Evolutionary conservation across 2,797 vertebrate species (phyloP), one percentile per base, ranked within the genome.

Genomic region (Lagorchestes hirsutus): DNA sequence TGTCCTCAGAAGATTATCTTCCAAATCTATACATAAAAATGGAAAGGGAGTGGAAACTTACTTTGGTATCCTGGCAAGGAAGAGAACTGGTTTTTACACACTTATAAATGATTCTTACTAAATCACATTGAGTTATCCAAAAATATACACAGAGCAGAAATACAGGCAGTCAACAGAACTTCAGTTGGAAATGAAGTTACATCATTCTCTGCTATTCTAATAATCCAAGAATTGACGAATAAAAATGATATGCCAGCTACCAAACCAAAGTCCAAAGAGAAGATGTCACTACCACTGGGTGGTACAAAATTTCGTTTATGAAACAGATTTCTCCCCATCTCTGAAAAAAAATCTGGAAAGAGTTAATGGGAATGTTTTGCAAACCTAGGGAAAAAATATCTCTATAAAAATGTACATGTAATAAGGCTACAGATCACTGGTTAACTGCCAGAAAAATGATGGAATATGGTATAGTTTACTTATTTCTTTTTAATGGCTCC

Each of bases 401-500:
- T 97, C 97, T 94, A 91, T 58, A 97, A 97, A 98, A 98, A 97
- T 0, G 90, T 98, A 97, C 96, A 93, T 92, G 96, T 96, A 98
- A 98, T 98, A 98, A 98, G 95, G 98, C 98, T 97, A 98, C 98
- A 98, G 98, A 97, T 98, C 98, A 96, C 97, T 97, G 98, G 98
- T 98, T 96, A 98, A 96, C 98, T 99, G 98, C 98, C 98, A 99
- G 97, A 96, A 92, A 98, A 98, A 98, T 99, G 98, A 99, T 98
- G 98, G 98, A 99, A 98, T 97, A 92, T 96, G 50, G 98, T 96
- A 97, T 91, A 98, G 98, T 98, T 99, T 99, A 98, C 98, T 98
- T 98, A 98, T 98, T 99, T 98, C 98, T 99, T 98, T 98, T 98
- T 98, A 99, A 99, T 98, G 98, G 98, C 97, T 98, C 97, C 98